Conservation (phyloP, 2,888 invertebrate species). For the Allolobophora icterica region DNA sequence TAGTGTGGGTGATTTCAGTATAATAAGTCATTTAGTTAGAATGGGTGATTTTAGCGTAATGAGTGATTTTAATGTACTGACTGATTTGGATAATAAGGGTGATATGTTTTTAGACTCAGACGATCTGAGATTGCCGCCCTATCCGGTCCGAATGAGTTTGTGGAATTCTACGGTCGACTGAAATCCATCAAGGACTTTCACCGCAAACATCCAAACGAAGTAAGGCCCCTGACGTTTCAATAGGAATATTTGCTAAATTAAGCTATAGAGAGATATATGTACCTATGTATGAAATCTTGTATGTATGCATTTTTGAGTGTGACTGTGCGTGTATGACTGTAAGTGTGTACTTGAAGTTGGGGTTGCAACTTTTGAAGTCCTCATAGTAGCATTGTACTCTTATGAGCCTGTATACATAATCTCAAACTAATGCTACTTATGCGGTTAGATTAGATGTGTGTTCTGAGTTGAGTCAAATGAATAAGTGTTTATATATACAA, state of each 20-base stretch:
- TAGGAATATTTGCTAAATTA: neutral
- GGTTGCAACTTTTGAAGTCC: too few relatives aligned
- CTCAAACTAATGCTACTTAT: too few relatives aligned
- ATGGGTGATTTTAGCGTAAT: neutral
- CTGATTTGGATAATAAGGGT: neutral
- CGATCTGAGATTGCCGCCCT: slow-evolving; percentile 92
- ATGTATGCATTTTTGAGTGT: neutral
- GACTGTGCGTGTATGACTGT: too few relatives aligned
- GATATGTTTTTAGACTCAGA: slow-evolving; percentile 71
- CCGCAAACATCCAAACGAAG: slow-evolving; percentile 92
- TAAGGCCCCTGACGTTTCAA: slow-evolving; percentile 57
- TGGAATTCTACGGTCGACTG: slow-evolving; percentile 91
- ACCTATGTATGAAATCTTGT: neutral
- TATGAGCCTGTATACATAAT: too few relatives aligned
- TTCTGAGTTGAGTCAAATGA: too few relatives aligned
- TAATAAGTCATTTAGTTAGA: neutral
- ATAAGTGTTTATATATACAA: too few relatives aligned
- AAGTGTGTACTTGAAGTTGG: too few relatives aligned
- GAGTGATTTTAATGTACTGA: neutral
- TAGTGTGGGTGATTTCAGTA: too few relatives aligned
- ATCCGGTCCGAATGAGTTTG: slow-evolving; percentile 97
- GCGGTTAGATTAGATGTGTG: too few relatives aligned
- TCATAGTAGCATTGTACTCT: too few relatives aligned
- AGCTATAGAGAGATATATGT: neutral
- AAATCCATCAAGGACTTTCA: slow-evolving; percentile 96